Base-by-base conservation (phyloP, 2,888 invertebrate species). In the Halictus ligatus region DNA sequence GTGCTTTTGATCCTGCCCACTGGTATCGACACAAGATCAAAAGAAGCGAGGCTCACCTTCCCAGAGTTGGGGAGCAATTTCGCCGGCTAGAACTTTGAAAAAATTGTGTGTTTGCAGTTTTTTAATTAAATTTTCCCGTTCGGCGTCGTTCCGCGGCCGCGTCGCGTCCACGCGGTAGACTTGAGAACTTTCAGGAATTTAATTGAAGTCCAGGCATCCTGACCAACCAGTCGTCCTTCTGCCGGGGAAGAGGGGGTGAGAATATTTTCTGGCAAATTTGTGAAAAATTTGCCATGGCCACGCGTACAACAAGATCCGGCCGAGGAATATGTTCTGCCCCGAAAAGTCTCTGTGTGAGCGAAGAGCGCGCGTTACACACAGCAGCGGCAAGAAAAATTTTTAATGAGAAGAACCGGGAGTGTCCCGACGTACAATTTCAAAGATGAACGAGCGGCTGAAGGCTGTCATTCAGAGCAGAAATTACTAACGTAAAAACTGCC, bases 51-150 rank as follows among this genome's bases (percentile, higher is more conserved):
- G 12, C 21, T 35, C 60, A 25, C 64, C 78, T 50, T 74, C 40
- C 64, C 0, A n/a, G 25, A 18, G 25, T n/a, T 15, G 67, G 3
- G 50, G 77, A 46, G 73, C 78, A 81, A 84, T 89, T 86, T 64
- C 64, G 86, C 77, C 80, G 74, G 79, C 76, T 60, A 46, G 75
- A 87, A 90, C 71, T 91, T 91, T 86, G 75, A 81, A 91, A 91
- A 91, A 92, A 89, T 88, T 86, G 72, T 80, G 73, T 79, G 88
- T 87, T 91, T 90, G 87, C 91, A 89, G 87, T 92, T 91, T 92
- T 92, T 92, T 92, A 92, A 92, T 92, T 92, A 92, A 91, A 92
- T 89, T 87, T 88, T 88, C 86, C 73, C 83, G 75, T 84, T 75
- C 77, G 54, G 71, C 50, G 77, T 71, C 84, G 64, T 64, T 25